Evolutionary conservation across 2,113 vertebrate genomes (phyloP), one percentile per base, ranked within the genome.

Genomic region (Nothocercus julius): DNA sequence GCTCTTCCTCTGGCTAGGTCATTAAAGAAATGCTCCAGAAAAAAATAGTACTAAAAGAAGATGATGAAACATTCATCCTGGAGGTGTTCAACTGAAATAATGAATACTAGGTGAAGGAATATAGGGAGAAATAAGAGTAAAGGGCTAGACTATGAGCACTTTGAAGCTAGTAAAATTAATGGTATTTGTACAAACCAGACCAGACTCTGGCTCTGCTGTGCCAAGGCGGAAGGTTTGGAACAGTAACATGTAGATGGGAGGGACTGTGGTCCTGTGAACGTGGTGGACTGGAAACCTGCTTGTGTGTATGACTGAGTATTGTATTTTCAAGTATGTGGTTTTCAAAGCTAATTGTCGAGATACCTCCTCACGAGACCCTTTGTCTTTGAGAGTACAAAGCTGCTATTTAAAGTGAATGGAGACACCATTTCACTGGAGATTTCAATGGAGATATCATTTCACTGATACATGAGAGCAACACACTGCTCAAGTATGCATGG

Each of bases 21-120:
- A 75, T 95, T 93, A 89, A 74, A 72, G 58, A 76, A 89, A 83
- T 42, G 34, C 12, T 40, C 44, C 28, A 92, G 77, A 28, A 85
- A 90, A 90, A 91, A 84, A 42, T 5, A 40, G 11, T 5, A 72
- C 16, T 12, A 15, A 85, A 62, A 82, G 69, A 69, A 67, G 40
- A 68, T 28, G 45, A 70, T 20, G 42, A 69, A 70, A 2, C 13
- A 45, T 91, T 91, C 11, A 91, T 34, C 81, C 58, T 80, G 47
- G 91, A 91, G 62, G 49, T 18, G 90, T 79, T 92, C 22, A 73
- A 27, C 27, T 58, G 36, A 61, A 58, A 83, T 84, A 68, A 40
- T 20, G 13, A 67, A 3, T 62, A 61, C 16, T 67, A 80, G 20
- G 18, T 78, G 74, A 75, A 76, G 73, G 24, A 90, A 77, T n/a